Evolutionary conservation across 2,797 vertebrate species (phyloP), one percentile per base, ranked within the genome.

Genomic region (Lagodon rhomboides): DNA sequence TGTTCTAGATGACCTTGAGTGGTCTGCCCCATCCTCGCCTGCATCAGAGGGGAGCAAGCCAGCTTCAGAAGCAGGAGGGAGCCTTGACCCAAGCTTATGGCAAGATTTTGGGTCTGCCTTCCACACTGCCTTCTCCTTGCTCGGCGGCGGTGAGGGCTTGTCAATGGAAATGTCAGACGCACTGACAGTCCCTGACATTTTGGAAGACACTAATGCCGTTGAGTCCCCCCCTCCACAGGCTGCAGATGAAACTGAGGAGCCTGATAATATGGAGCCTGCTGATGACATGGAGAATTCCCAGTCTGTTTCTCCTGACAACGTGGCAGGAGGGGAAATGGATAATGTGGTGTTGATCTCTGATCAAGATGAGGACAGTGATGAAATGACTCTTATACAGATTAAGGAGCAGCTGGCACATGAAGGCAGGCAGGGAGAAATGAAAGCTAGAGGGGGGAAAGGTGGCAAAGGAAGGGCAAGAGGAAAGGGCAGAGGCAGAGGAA

Each of bases 291-390:
- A 87, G 27, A 59, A 77, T 72, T 73, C 43, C 0, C 85, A 77
- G 23, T 53, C 73, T 16, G 41, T 59, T 59, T 49, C 44, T 27
- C 34, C 56, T 17, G 80, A 77, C 17, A 59, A 12, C 60, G 67
- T 41, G 6, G 64, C 38, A 18, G 74, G 17, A 27, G 62, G 9
- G 34, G 84, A 92, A 22, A 66, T 12, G 0, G 56, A 87, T 8
- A 76, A 92, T 51, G 78, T 91, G 8, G 55, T 93, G 49, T n/a
- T 91, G 41, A 89, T 94, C 51, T 92, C 91, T 38, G 92, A 91
- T 85, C 88, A 86, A 68, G 93, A 90, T 17, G 97, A 97, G 0
- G 97, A 98, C 86, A 98, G 97, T 0, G 97, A 98, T 67, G 95
- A 96, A 25, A 84, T 97, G 81, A 94, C 95, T 1, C 60, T 95